A percentile compares a stretch with the other conserved stretches of the same genome.
Evolutionary conservation across 2,888 invertebrate species (phyloP).

Genomic region (Elmis aenea): DNA sequence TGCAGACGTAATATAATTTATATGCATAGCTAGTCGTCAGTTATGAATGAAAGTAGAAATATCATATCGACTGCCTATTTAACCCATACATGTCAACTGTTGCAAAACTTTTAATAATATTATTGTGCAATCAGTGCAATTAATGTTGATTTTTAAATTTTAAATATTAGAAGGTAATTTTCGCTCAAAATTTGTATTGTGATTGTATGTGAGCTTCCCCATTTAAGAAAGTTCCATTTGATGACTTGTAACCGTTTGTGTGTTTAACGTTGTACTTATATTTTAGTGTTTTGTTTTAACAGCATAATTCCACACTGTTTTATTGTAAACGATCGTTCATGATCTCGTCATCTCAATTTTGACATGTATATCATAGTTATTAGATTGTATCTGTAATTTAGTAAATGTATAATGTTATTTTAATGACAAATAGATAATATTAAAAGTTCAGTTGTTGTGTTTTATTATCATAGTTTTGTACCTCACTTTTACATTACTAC

Average conservation of each 20-base stretch:
- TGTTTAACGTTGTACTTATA: no score
- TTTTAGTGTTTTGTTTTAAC: no score
- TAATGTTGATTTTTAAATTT: no score
- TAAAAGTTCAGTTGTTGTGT: no score
- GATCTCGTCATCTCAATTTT: conserved; percentile 39
- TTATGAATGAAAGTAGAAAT: conserved; percentile 28
- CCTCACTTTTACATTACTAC: no score
- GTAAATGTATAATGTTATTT: conserved; percentile 23
- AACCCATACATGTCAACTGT: conserved; percentile 23
- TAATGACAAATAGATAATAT: conserved; percentile 8
- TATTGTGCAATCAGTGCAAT: conserved; percentile 8
- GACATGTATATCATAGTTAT: conserved; percentile 34
- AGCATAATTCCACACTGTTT: neutral
- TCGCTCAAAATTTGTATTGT: conserved; percentile 25
- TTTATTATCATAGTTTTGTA: no score
- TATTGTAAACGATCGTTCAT: conserved; percentile 16
- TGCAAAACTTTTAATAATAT: conserved; percentile 6
- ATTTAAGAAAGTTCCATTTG: conserved; percentile 14
- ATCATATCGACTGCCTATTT: conserved; percentile 38
- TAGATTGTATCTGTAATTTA: conserved; percentile 33
- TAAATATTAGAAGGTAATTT: no score
- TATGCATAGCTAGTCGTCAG: conserved; percentile 32
- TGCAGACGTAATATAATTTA: conserved; percentile 27
- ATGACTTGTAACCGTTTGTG: conserved; percentile 25
- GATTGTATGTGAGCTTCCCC: conserved; percentile 29